Percentiles rank a stretch among this genome's conserved stretches.
phyloP scores from a whole-genome alignment of 2,797 vertebrate species.

The Premnoplex brunnescens region DNA sequence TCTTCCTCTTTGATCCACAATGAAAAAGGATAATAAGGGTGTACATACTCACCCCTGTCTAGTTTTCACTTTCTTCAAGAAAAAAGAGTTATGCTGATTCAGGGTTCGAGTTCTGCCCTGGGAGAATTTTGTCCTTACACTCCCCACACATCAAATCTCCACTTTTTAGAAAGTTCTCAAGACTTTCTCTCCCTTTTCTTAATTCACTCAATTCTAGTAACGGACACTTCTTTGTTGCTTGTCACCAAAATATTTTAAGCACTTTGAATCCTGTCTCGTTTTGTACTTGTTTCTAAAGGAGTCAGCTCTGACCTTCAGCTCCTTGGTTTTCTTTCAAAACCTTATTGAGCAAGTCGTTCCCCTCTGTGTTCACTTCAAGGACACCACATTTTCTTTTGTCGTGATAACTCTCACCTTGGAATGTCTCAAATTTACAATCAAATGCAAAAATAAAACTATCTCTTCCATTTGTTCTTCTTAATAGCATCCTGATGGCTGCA shows the following conservation, averaged over 20 bases:
- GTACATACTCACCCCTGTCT: background rate
- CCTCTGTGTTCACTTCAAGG: constrained; percentile 7
- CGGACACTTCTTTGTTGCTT: constrained; percentile 6
- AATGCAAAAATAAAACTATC: background rate
- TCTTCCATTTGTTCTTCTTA: background rate
- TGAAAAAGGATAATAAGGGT: constrained; percentile 34
- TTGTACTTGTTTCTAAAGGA: constrained; percentile 38
- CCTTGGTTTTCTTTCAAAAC: constrained; percentile 65
- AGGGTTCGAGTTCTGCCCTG: background rate
- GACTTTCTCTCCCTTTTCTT: background rate
- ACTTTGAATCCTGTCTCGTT: background rate
- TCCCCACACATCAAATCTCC: background rate
- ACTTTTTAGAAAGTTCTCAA: background rate
- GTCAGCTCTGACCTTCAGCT: constrained; percentile 39
- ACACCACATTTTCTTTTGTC: constrained; percentile 23
- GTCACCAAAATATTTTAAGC: constrained; percentile 29
- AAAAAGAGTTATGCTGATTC: constrained; percentile 25
- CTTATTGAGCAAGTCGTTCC: background rate
- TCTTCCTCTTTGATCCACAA: constrained; percentile 49
- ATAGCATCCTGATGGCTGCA: background rate
- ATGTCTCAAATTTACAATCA: background rate
- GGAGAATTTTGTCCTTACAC: background rate
- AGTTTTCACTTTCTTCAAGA: constrained; percentile 45
- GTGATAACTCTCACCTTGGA: constrained; percentile 2
- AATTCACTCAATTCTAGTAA: constrained; percentile 14